Evolutionary conservation across 2,797 vertebrate genomes (phyloP), one percentile per base, ranked within the genome.

Genomic region (Tenualosa thibaudeaui): DNA sequence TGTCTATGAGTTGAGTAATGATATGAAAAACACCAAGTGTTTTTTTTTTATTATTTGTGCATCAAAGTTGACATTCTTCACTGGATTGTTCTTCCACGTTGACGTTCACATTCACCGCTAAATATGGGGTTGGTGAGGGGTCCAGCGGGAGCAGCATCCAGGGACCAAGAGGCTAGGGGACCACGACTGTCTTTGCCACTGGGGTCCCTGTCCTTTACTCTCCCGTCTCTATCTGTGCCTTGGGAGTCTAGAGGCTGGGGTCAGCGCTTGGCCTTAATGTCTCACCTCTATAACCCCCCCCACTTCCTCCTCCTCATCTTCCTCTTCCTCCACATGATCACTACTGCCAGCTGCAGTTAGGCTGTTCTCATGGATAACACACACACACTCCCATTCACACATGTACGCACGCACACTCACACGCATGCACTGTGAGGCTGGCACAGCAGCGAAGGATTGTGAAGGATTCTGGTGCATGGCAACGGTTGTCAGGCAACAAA

Each of bases 1-100:
- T 75, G 37, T 75, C 37, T 7, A 75, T 78, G 71, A 46, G 19
- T 78, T 19, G 40, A 78, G 40, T 22, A 19, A 43, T 78, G 71
- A 17, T 19, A 78, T 46, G 71, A 78, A 78, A 43, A 78, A n/a
- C 22, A n/a, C 58, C 71, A 46, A 19, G 40, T 78, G 37, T 22
- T 43, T 46, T 78, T 19, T 46, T 78, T 75, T 40, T 17, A 43
- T 4, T 51, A 12, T 78, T 46, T 78, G 71, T 78, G 71, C 71
- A 78, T 78, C 71, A 78, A 81, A 88, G 51, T 22, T 46, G 81
- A 88, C 83, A 87, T 88, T 87, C 83, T 86, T 89, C 81, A 46
- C 40, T 78, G 86, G 71, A 31, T 26, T 84, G 83, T 84, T 86
- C 78, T 86, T 83, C 4, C 65, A 83, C 51, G 53, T 22, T 24